Evolutionary conservation across 2,113 vertebrate species (phyloP).

Genomic region (Naja naja): DNA sequence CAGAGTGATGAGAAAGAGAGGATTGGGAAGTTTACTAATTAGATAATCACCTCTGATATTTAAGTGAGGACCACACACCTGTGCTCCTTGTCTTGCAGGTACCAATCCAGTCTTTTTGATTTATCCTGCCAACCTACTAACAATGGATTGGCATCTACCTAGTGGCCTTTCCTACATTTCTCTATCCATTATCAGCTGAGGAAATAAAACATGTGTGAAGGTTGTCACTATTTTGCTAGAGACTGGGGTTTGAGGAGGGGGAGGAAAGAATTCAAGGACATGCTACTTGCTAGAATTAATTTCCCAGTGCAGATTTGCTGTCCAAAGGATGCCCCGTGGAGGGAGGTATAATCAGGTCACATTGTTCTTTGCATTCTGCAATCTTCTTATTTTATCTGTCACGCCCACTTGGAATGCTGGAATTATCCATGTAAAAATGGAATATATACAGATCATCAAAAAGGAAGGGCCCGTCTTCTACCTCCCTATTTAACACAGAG

Average conservation of each 20-base stretch:
- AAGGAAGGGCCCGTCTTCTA: not conserved
- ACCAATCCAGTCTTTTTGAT: not conserved
- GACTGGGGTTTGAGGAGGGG: not conserved
- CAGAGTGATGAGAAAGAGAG: not conserved
- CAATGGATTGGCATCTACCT: not conserved
- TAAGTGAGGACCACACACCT: not conserved
- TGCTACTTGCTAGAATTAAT: conserved; percentile 8
- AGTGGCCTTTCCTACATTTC: not conserved
- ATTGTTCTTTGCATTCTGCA: not conserved
- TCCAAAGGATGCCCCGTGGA: not conserved
- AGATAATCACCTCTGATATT: not conserved
- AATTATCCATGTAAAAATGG: not conserved
- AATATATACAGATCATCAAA: not conserved
- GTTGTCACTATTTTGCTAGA: not conserved
- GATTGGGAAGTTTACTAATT: not conserved
- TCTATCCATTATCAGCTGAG: conserved; percentile 3
- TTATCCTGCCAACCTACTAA: not conserved
- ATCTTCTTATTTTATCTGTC: not conserved
- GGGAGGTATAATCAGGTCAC: not conserved
- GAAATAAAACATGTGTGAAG: not conserved
- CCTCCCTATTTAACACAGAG: not conserved
- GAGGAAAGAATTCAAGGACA: not conserved
- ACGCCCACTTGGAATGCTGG: conserved; percentile 7
- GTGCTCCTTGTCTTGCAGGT: not conserved
- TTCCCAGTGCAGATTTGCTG: not conserved